Base-by-base conservation (phyloP, 2,797 vertebrate genomes). In the Chlorospingus flavigularis region DNA sequence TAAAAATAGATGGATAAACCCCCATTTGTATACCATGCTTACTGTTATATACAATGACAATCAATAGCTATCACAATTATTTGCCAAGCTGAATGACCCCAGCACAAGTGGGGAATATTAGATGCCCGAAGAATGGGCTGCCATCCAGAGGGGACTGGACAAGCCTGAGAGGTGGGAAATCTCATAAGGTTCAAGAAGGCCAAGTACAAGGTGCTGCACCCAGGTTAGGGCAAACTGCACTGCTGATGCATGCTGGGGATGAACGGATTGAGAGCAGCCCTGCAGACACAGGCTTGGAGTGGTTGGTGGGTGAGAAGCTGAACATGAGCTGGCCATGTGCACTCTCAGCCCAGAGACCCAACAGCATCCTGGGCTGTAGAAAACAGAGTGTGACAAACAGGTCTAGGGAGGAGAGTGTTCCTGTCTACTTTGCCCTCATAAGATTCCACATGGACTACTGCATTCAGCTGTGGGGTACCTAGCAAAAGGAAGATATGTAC, bases 251-350 rank as follows among this genome's bases (percentile, higher is more conserved):
- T 11, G 10, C 10, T 66, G 9, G 2, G 9, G 33, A 17, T 21
- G 24, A 25, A 19, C 1, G 6, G 28, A 18, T 11, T 2, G 12
- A 48, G 31, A 65, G 33, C 25, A 57, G 17, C 4, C 13, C 35
- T 48, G 24, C 0, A 0, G 28, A 43, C 19, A 54, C 0, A 2
- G 25, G 3, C n/a, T 45, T 57, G 47, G 14, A 42, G 25, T 1
- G 14, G 2, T 15, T 42, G 19, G 6, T 17, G 37, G 17, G 17
- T 19, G 17, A 57, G 43, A 45, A 71, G 15, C 7, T 26, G 24
- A 17, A 30, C 3, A 2, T 35, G 40, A 54, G 1, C 2, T 1
- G 2, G 1, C 17, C 61, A 7, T 7, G 19, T 43, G 9, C 3
- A 0, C 11, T 24, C 1, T 0, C 39, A 74, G 9, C 10, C 26